These are phyloP conservation scores for Bombylius discolor DNA, from an alignment of 2,888 invertebrate species.

Conservation along the genomic window DNA sequence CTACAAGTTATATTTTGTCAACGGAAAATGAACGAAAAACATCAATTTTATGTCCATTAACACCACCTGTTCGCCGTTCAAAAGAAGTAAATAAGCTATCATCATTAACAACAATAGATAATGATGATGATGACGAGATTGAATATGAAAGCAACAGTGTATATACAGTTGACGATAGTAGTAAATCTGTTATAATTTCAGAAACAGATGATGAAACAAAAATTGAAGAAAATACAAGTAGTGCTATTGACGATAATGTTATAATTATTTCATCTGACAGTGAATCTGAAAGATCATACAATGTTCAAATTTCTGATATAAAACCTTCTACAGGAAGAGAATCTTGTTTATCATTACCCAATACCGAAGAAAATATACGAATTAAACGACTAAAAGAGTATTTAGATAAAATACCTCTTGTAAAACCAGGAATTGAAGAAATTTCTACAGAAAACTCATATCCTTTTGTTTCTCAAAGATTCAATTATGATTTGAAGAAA, in stretches of 20 bases:
- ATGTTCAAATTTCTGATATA: constrained; percentile 12
- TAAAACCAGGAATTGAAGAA: not conserved
- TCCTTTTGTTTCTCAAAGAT: not conserved
- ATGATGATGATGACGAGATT: no score
- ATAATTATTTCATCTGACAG: constrained; percentile 2
- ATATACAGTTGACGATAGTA: not conserved
- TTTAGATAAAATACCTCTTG: constrained; percentile 17
- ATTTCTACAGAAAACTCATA: not conserved
- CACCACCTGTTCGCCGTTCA: not conserved
- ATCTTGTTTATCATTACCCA: not conserved
- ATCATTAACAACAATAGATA: no score
- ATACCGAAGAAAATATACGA: constrained; percentile 14
- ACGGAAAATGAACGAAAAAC: not conserved
- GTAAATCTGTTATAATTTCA: not conserved
- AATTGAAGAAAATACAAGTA: no score
- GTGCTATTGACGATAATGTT: not conserved
- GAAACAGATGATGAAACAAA: not conserved
- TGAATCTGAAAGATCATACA: not conserved
- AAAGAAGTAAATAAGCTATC: not conserved
- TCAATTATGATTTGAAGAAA: not conserved
- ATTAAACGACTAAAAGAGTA: constrained; percentile 27
- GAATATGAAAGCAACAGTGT: not conserved
- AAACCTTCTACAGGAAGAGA: not conserved
- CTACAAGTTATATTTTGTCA: not conserved
- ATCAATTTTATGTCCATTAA: not conserved